Percentiles rank a stretch among this genome's conserved stretches.
Evolutionary conservation across 92 coral and sea anemone genomes (phyloP).

Genomic region (Bergia puertoricense): DNA sequence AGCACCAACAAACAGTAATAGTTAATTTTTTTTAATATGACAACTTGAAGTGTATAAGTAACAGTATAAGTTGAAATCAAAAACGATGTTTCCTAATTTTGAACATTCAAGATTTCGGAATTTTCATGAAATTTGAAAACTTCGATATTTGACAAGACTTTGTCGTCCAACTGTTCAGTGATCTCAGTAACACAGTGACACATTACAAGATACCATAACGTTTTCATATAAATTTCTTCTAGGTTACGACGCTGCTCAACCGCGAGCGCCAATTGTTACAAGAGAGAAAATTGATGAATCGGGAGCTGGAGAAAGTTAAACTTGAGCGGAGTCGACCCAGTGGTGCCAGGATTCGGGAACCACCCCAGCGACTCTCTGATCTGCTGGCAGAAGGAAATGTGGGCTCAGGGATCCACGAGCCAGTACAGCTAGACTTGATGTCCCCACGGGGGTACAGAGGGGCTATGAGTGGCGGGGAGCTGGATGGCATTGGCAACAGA

Average conservation of each 20-base stretch:
- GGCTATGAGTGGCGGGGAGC: conserved; percentile 56
- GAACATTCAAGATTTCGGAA: too few species aligned
- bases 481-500: conserved; percentile 71
- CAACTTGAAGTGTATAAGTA: too few species aligned
- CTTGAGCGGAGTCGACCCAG: conserved; percentile 87
- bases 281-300: conserved; percentile 82
- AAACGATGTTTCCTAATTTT: too few species aligned
- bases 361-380: conserved; percentile 80
- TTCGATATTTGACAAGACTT: background rate
- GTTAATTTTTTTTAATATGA: too few species aligned
- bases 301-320: conserved; percentile 86
- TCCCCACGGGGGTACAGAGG: conserved; percentile 82
- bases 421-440: conserved; percentile 87
- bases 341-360: conserved; percentile 72
- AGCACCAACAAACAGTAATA: too few species aligned
- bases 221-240: background rate
- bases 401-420: conserved; percentile 68
- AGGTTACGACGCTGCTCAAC: conserved; percentile 90
- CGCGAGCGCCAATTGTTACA: conserved; percentile 94
- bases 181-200: background rate
- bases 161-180: background rate
- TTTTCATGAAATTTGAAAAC: too few species aligned
- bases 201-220: background rate
- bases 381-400: conserved; percentile 65
- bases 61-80: too few species aligned